Conservation (phyloP, 2,113 vertebrate genomes). For the Strix aluco region DNA sequence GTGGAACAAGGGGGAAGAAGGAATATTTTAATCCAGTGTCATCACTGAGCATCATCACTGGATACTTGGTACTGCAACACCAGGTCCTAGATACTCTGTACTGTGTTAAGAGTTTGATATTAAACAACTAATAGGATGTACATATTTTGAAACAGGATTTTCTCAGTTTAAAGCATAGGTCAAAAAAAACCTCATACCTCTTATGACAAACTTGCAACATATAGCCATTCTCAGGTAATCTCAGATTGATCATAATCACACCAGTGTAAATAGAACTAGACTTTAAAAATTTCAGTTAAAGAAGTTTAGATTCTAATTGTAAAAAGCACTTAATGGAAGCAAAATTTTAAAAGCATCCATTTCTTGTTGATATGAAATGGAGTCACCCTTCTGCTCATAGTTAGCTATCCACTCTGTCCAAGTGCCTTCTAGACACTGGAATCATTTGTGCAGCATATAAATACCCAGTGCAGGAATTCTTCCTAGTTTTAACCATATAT, state of each 20-base stretch:
- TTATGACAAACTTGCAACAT: background rate
- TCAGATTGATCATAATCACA: background rate
- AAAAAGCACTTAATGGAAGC: background rate
- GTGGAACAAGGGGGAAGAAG: background rate
- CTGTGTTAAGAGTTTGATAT: background rate
- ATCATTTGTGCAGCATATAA: background rate
- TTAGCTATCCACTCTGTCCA: background rate
- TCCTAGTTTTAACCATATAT: background rate
- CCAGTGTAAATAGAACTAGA: background rate
- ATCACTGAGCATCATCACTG: background rate
- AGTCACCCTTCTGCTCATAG: background rate
- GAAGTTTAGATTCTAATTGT: background rate
- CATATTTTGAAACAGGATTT: background rate
- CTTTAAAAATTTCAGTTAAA: background rate
- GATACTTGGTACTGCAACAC: background rate
- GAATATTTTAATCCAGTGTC: background rate
- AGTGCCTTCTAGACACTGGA: background rate
- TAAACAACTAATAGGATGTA: background rate
- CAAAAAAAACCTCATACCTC: background rate
- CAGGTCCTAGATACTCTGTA: background rate
- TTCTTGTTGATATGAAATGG: background rate
- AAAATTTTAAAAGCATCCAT: background rate
- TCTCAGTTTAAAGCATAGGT: background rate
- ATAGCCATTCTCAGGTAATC: background rate
- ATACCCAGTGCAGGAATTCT: background rate